Evolutionary conservation across 2,113 vertebrate genomes (phyloP).

Genomic region (Marcusenius ussheri): DNA sequence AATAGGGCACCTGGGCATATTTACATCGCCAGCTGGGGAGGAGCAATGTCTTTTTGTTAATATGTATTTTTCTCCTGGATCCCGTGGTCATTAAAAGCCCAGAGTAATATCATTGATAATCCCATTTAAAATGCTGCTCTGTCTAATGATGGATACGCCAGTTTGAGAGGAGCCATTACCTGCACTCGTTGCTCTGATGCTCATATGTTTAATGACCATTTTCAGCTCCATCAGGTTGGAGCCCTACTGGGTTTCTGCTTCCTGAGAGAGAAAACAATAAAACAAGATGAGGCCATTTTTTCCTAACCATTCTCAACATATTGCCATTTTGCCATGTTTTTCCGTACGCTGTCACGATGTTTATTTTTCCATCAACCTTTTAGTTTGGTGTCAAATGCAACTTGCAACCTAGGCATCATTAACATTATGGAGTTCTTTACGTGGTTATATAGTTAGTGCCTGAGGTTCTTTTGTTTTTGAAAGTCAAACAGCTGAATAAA

Average conservation of each 20-base stretch:
- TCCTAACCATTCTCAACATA: not conserved
- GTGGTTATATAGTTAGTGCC: too few relatives aligned
- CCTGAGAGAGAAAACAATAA: not conserved
- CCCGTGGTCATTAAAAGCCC: not conserved
- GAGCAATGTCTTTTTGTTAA: not conserved
- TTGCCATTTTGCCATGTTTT: not conserved
- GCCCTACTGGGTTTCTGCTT: not conserved
- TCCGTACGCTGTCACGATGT: not conserved
- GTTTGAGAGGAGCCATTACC: constrained; percentile 13
- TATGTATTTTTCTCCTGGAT: constrained; percentile 9
- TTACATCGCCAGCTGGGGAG: not conserved
- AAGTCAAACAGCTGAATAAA: not conserved
- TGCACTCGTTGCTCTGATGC: not conserved
- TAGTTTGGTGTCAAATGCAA: not conserved
- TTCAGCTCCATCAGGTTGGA: constrained; percentile 4
- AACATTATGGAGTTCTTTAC: not conserved
- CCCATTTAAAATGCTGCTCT: constrained; percentile 8
- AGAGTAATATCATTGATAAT: constrained; percentile 4
- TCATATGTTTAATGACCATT: constrained; percentile 12
- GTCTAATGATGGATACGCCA: constrained; percentile 20
- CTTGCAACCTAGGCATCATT: not conserved
- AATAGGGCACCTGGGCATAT: not conserved
- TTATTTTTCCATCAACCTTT: not conserved
- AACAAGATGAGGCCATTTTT: not conserved
- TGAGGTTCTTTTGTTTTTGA: not conserved